phyloP scores from a whole-genome alignment of 37 sponge, comb jelly and placozoan genomes.

The Bolinopsis microptera region DNA sequence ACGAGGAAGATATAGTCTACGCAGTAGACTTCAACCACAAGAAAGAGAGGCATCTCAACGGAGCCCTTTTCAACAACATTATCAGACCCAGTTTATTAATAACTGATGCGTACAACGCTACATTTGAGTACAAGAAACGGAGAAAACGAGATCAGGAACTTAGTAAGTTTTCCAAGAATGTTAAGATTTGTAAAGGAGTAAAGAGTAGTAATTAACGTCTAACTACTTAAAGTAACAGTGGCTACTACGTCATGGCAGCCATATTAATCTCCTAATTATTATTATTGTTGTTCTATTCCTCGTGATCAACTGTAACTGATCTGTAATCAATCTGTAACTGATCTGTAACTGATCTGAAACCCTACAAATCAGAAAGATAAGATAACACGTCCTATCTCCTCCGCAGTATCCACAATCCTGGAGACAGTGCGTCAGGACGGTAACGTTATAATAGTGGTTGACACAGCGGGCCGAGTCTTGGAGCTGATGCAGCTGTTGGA shows the following conservation, averaged over 20 bases:
- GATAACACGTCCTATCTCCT: no score
- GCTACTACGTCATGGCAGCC: no score
- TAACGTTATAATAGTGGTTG: conserved; percentile 93
- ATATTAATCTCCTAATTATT: no score
- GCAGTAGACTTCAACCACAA: conserved; percentile 99
- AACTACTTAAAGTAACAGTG: no score
- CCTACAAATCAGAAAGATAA: no score
- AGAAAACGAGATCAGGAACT: conserved; percentile 93
- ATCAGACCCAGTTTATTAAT: conserved; percentile 90
- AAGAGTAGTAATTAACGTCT: neutral
- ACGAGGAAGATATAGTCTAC: conserved; percentile 97
- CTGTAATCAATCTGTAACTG: no score
- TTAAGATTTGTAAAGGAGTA: no score
- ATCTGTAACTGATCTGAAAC: no score
- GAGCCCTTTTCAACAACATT: conserved; percentile 45
- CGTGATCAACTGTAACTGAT: no score
- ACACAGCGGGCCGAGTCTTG: conserved; percentile 95
- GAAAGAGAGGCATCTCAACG: conserved; percentile 83
- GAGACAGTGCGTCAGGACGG: conserved; percentile 87
- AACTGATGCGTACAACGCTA: conserved; percentile 93
- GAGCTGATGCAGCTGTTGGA: conserved; percentile 96
- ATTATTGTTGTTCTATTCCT: no score
- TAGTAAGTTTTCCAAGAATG: no score
- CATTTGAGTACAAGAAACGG: conserved; percentile 82
- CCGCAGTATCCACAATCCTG: conserved; percentile 79